Evolutionary conservation across 2,888 invertebrate genomes (phyloP).

Genomic region (Drosophila robusta): DNA sequence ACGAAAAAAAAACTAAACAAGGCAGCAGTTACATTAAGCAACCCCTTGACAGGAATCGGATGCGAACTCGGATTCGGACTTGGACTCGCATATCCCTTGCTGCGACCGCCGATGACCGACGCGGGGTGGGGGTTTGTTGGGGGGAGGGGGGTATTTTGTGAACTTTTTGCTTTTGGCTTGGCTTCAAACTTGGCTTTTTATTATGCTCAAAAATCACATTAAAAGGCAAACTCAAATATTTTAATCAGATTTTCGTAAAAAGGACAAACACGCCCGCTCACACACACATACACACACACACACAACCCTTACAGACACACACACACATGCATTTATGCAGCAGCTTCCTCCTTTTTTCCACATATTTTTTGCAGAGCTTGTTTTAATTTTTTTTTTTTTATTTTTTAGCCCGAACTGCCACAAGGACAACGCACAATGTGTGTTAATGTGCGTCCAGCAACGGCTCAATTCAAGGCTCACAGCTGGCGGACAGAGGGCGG

Average conservation of each 20-base stretch:
- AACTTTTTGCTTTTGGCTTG: slow-evolving; percentile 55
- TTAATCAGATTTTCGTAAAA: slow-evolving; percentile 84
- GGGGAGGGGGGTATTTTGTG: slow-evolving; percentile 27
- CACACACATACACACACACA: slow-evolving; percentile 40
- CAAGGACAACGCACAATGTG: slow-evolving; percentile 75
- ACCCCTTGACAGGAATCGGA: slow-evolving; percentile 36
- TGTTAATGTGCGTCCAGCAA: slow-evolving; percentile 76
- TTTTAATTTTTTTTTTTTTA: slow-evolving; percentile 50
- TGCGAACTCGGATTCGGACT: slow-evolving; percentile 21
- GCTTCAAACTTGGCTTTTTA: slow-evolving; percentile 72
- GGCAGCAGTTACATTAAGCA: slow-evolving; percentile 50
- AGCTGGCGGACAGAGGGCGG: slow-evolving; percentile 7
- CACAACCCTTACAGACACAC: slow-evolving; percentile 39
- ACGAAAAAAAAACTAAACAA: slow-evolving; percentile 17
- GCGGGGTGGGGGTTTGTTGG: not conserved
- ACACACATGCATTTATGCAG: slow-evolving; percentile 45
- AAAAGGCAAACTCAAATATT: slow-evolving; percentile 84
- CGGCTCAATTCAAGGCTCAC: slow-evolving; percentile 41
- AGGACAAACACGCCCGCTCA: slow-evolving; percentile 64
- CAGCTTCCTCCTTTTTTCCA: slow-evolving; percentile 32
- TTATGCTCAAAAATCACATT: slow-evolving; percentile 84
- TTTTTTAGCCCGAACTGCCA: slow-evolving; percentile 32
- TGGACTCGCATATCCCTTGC: slow-evolving; percentile 16
- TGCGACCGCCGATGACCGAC: slow-evolving; percentile 7
- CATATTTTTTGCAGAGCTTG: slow-evolving; percentile 34